Evolutionary conservation across 1,140 invertebrate species (phyloP).

Genomic region (Xylocopa sonorina): DNA sequence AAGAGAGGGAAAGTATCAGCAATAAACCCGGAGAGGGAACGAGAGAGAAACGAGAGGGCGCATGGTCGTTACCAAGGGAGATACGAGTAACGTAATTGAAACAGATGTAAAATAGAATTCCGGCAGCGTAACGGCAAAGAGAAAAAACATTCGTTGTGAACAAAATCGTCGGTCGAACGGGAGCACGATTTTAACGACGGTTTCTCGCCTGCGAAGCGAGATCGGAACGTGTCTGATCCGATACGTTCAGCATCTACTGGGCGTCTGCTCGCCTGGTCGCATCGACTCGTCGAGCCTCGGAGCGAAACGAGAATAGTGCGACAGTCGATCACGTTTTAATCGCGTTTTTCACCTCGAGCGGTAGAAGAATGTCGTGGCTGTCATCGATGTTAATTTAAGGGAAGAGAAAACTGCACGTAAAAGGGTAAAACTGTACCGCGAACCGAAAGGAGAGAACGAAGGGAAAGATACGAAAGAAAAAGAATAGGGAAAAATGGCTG

Average conservation of each 20-base stretch:
- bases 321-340: not conserved
- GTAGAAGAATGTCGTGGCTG: not conserved
- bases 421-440: not conserved
- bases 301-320: not conserved
- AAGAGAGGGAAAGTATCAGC: not conserved
- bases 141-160: not conserved
- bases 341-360: not conserved
- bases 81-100: not conserved
- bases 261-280: not conserved
- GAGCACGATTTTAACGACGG: not conserved
- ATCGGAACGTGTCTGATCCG: constrained; percentile 14
- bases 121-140: not conserved
- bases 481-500: constrained; percentile 72
- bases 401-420: not conserved
- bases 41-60: not conserved
- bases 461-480: not conserved
- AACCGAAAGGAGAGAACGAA: not conserved
- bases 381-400: not conserved
- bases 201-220: not conserved
- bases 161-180: constrained; percentile 2
- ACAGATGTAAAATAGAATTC: too few species aligned
- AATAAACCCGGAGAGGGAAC: not conserved
- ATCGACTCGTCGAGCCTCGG: not conserved
- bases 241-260: constrained; percentile 8
- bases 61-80: not conserved